A percentile compares a stretch with the other conserved stretches of the same genome.
phyloP scores from a whole-genome alignment of 2,797 vertebrate species.

The Sebastes iracundus region DNA sequence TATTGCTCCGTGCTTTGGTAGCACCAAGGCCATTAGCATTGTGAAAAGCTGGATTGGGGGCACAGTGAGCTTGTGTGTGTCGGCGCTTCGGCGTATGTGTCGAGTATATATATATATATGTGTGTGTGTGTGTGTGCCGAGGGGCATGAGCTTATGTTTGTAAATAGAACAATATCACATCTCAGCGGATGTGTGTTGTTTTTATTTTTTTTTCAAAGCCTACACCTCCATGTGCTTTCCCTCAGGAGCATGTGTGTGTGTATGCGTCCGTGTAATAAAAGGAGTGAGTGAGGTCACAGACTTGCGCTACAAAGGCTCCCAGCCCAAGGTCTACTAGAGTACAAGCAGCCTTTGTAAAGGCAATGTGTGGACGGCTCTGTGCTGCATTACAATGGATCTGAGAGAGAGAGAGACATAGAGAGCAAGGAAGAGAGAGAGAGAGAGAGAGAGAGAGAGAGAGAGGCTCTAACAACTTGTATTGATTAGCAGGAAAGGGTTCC shows the following conservation, averaged over 20 bases:
- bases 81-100: not conserved
- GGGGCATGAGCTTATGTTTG: constrained; percentile 38
- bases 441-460: constrained; percentile 8
- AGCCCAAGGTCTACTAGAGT: constrained; percentile 79
- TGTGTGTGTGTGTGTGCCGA: not conserved
- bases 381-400: constrained; percentile 78
- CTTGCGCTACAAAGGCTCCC: constrained; percentile 75
- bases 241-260: constrained; percentile 25
- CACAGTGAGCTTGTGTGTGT: constrained; percentile 38
- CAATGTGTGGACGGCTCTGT: constrained; percentile 79
- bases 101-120: not conserved
- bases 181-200: not conserved
- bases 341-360: constrained; percentile 82
- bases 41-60: constrained; percentile 44
- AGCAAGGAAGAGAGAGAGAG: not conserved
- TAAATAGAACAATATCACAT: constrained; percentile 42
- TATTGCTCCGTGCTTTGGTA: constrained; percentile 63
- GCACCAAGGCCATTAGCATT: constrained; percentile 69
- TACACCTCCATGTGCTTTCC: constrained; percentile 18
- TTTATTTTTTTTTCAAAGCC: not conserved
- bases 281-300: constrained; percentile 82
- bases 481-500: constrained; percentile 64
- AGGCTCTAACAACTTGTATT: constrained; percentile 52
- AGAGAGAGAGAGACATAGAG: constrained; percentile 31
- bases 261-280: constrained; percentile 47